Evolutionary conservation across 2,797 vertebrate species (phyloP), one percentile per base, ranked within the genome.

Genomic region (Smutsia temminckii): DNA sequence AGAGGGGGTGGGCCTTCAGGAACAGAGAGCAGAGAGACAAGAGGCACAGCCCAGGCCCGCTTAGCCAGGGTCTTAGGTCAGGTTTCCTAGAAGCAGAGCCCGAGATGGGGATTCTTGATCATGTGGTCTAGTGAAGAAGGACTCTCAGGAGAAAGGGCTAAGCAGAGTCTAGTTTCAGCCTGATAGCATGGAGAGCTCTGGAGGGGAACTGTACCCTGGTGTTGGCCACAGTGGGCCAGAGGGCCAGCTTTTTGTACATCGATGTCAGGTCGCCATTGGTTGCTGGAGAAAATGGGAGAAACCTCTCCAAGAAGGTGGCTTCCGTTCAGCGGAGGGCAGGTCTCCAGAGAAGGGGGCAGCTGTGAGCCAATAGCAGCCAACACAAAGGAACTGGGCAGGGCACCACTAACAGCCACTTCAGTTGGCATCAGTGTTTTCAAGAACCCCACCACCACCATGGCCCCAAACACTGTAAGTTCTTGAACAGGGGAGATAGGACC

Each of bases 31-130:
- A 74, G 51, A 40, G 29, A 21, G 87, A 46, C 17, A 25, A 66
- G 20, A 78, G 77, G 57, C 32, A n/a, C 8, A 55, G 63, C 32
- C 64, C 8, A 55, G 27, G 81, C 51, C 79, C 64, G 51, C 10
- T 64, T 34, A 40, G 68, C 42, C 29, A 11, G 32, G 17, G 27
- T 93, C 79, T 64, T 85, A 85, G 74, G 64, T 88, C 63, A 87
- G 21, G 40, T 91, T 89, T 72, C 66, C 71, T 66, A 77, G 86
- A 83, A 57, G 77, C 89, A 85, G 84, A 88, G 46, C 71, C 40
- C 46, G 32, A 20, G 68, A 46, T 6, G 37, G 34, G 34, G 21
- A 66, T 27, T n/a, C 66, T 29, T 64, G 23, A 37, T 37, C 12
- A 1, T 2, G 34, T 25, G n/a, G 42, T 71, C 46, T 87, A 7